Evolutionary conservation across 2,113 vertebrate species (phyloP).

Genomic region (Ciconia boyciana): DNA sequence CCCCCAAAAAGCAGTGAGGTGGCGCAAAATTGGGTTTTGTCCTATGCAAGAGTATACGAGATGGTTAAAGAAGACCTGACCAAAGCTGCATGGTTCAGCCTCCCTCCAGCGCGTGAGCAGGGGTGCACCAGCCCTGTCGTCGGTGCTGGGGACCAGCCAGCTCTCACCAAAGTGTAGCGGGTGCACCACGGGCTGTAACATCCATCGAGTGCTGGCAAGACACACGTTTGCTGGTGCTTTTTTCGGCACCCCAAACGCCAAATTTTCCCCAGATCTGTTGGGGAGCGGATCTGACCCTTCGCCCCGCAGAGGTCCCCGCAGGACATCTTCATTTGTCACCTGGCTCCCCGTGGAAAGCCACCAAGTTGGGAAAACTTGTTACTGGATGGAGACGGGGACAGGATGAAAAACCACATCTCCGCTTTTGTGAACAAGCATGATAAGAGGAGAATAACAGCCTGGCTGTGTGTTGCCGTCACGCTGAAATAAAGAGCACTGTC

Average conservation of each 20-base stretch:
- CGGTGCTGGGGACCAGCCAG: background rate
- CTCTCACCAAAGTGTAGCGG: accelerated
- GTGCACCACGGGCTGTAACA: background rate
- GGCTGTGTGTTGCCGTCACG: background rate
- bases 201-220: background rate
- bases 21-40: background rate
- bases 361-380: background rate
- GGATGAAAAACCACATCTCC: background rate
- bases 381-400: background rate
- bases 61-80: background rate
- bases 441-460: background rate
- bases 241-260: background rate
- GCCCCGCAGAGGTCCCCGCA: accelerated
- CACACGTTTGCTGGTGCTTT: background rate
- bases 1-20: background rate
- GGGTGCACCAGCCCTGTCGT: background rate
- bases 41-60: background rate
- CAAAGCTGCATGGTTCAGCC: background rate
- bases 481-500: background rate
- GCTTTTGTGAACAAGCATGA: background rate
- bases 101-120: background rate
- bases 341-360: background rate
- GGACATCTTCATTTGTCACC: background rate
- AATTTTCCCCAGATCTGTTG: background rate
- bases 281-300: background rate